phyloP scores from a whole-genome alignment of 2,113 vertebrate species.

The Sula dactylatra region DNA sequence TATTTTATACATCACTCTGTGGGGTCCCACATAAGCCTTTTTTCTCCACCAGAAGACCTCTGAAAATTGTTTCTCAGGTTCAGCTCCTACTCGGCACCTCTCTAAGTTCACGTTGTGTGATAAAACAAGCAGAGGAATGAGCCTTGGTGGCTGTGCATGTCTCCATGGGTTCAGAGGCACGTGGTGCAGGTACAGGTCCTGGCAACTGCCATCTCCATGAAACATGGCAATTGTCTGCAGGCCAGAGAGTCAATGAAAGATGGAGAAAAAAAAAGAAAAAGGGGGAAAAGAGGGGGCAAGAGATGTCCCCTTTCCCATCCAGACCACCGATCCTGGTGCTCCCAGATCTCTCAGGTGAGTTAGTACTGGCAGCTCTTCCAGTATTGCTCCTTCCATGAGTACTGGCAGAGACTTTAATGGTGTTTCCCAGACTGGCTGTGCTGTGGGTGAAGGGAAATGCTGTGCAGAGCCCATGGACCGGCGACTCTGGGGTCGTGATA shows the following conservation, averaged over 20 bases:
- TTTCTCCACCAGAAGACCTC: neutral
- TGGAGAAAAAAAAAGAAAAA: neutral
- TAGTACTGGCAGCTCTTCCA: neutral
- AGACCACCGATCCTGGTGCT: neutral
- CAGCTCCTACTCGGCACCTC: neutral
- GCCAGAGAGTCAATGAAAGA: neutral
- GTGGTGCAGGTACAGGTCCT: rapidly evolving
- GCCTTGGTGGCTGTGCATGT: neutral
- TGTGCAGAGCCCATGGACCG: neutral
- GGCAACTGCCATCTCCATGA: neutral
- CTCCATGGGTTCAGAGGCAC: neutral
- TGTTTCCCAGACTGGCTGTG: neutral
- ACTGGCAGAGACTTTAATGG: neutral
- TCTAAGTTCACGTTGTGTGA: rapidly evolving
- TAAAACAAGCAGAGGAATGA: neutral
- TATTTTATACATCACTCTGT: neutral
- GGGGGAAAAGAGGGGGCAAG: rapidly evolving
- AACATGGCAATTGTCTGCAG: neutral
- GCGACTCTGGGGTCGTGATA: neutral
- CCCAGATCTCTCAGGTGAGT: neutral
- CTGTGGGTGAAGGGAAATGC: rapidly evolving
- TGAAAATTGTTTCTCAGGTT: neutral
- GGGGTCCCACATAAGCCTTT: neutral
- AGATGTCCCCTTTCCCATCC: neutral
- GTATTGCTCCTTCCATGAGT: rapidly evolving